Conservation (phyloP, 2,113 vertebrate genomes). For the Mystacornis crossleyi region DNA sequence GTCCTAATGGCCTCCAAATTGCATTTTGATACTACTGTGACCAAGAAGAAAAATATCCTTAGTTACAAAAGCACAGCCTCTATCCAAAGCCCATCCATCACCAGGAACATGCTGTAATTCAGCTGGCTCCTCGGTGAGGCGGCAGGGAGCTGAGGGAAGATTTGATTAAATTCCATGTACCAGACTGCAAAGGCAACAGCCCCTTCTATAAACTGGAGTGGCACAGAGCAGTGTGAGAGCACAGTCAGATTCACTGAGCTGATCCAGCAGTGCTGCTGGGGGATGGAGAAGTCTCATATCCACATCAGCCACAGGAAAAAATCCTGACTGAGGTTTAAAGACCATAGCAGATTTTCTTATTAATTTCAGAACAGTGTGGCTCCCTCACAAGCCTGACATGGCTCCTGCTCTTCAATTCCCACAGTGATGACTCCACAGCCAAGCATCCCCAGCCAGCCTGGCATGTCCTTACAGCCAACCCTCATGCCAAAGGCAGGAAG, state of each 20-base stretch:
- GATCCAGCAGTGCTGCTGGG: not conserved
- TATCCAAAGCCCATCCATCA: slow-evolving; percentile 41
- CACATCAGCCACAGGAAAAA: not conserved
- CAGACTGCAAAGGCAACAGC: not conserved
- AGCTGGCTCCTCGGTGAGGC: not conserved
- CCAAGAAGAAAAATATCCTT: slow-evolving; percentile 3
- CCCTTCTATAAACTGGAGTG: not conserved
- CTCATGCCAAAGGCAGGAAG: not conserved
- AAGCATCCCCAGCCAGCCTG: not conserved
- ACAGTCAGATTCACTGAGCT: not conserved
- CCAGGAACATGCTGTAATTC: not conserved
- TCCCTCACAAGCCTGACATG: not conserved
- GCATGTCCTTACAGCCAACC: not conserved
- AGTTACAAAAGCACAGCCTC: not conserved
- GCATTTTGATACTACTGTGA: not conserved
- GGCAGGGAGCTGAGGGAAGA: not conserved
- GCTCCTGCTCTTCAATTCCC: not conserved
- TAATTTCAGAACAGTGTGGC: not conserved
- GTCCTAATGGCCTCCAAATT: slow-evolving; percentile 19
- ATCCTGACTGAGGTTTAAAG: not conserved
- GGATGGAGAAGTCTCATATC: not conserved
- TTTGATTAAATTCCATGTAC: not conserved
- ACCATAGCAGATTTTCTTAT: not conserved
- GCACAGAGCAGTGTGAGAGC: not conserved
- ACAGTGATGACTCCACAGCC: not conserved